phyloP scores from a whole-genome alignment of 2,797 vertebrate species.

The Oreortyx pictus region DNA sequence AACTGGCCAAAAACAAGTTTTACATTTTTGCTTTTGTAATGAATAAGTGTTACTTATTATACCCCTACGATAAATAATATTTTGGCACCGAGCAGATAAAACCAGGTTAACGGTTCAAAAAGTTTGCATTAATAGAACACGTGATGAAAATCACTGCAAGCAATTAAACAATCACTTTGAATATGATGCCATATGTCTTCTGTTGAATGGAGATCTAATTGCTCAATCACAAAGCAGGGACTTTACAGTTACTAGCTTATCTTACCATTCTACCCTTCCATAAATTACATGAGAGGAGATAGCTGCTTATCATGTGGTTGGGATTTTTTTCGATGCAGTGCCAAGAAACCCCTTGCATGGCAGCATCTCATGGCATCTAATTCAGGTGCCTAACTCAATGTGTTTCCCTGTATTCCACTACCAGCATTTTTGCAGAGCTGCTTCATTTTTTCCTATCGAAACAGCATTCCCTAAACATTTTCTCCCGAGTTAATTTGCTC shows the following conservation, averaged over 20 bases:
- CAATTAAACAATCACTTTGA: slow-evolving; percentile 45
- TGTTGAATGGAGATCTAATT: slow-evolving; percentile 27
- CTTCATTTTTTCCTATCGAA: slow-evolving; percentile 26
- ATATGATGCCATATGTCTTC: slow-evolving; percentile 6
- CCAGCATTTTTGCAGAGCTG: background rate
- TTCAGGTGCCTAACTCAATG: background rate
- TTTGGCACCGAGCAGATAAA: slow-evolving; percentile 27
- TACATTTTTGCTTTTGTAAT: slow-evolving; percentile 63
- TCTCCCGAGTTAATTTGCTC: background rate
- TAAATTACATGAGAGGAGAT: background rate
- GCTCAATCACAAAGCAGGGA: slow-evolving; percentile 35
- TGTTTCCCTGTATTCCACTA: background rate
- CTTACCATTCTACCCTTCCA: background rate
- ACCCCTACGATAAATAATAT: slow-evolving; percentile 34
- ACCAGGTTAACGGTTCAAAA: slow-evolving; percentile 56
- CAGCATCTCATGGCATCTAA: background rate
- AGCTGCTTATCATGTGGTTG: background rate
- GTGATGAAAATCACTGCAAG: background rate
- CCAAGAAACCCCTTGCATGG: background rate
- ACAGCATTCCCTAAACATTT: slow-evolving; percentile 1
- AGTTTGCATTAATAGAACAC: slow-evolving; percentile 20
- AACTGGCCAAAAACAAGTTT: slow-evolving; percentile 63
- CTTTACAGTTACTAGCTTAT: background rate
- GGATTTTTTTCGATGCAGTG: background rate
- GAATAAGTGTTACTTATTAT: slow-evolving; percentile 45